A percentile compares a stretch with the other conserved stretches of the same genome.
Evolutionary conservation across 2,113 vertebrate genomes (phyloP).

Genomic region (Fulica atra): DNA sequence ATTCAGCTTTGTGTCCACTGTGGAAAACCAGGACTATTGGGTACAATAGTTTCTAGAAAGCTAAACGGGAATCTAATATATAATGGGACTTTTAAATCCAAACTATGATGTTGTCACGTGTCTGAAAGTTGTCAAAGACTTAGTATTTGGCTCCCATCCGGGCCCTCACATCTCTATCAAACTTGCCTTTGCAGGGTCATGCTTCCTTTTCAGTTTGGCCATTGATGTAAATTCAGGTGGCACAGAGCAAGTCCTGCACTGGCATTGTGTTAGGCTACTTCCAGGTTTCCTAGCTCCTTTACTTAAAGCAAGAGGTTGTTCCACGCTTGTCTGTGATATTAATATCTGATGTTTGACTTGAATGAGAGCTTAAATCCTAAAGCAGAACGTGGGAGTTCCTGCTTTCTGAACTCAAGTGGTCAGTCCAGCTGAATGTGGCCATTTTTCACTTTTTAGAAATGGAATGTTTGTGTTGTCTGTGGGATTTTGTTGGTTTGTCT

Average conservation of each 20-base stretch:
- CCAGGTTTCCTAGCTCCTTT: neutral
- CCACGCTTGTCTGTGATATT: accelerated
- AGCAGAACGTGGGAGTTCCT: neutral
- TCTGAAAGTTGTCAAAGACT: neutral
- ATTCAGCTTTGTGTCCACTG: neutral
- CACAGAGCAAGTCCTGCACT: neutral
- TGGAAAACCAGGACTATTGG: neutral
- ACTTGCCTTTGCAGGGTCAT: neutral
- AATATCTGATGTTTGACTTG: neutral
- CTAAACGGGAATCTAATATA: neutral
- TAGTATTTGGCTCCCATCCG: neutral
- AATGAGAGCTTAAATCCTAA: neutral
- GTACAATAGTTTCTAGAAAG: neutral
- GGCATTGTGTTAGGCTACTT: neutral
- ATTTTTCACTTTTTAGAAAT: neutral
- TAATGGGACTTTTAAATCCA: neutral
- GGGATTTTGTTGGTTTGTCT: neutral
- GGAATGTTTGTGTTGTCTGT: neutral
- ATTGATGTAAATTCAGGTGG: neutral
- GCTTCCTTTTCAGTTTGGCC: neutral
- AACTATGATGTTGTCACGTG: neutral
- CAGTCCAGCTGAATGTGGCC: neutral
- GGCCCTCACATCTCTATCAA: neutral
- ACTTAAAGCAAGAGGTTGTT: neutral
- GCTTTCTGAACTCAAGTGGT: neutral